Base-by-base conservation (phyloP, 2,888 invertebrate genomes). In the Zele albiditarsus region DNA sequence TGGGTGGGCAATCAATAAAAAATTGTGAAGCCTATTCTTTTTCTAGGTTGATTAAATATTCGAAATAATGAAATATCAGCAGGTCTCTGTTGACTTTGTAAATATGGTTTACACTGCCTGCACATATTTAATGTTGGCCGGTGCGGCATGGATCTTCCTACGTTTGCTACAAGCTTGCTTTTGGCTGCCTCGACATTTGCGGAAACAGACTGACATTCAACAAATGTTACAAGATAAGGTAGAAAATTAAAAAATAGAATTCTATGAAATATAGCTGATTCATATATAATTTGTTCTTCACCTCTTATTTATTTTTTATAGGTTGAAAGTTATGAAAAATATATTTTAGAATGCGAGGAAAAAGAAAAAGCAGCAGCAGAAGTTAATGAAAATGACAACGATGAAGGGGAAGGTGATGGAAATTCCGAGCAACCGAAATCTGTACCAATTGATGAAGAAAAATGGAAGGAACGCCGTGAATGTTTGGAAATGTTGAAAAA, bases 41-140 rank as follows among this genome's bases (percentile, higher is more conserved):
- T 58, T 28, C 25, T 66, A 75, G 71, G 60, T 67, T 16, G 42
- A 67, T 73, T 25, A 73, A 85, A 82, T 71, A 46, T 53, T 67
- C 10, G 49, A 65, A 80, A 62, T 71, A 70, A 94, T 94, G 93
- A 92, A 92, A 85, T 89, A 91, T 78, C 94, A 94, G 87, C 92
- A 93, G 91, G 93, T 94, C 0, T 91, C 91, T 27, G 93, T 94
- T 42, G 93, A 94, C 86, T 91, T 92, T 78, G 92, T 92, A 91
- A 91, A 92, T 77, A 94, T 94, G 94, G 88, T 91, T 0, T 91
- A 92, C 83, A 91, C 93, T 0, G 93, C 94, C 86, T 84, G 91
- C 53, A 91, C 91, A 16, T 94, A 94, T 83, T 90, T 93, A 65
- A 90, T 90, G 0, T 85, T 94, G 66, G 93, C 94, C 0, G 91